Evolutionary conservation across 1,140 invertebrate species (phyloP).

Genomic region (Drosophila miranda): DNA sequence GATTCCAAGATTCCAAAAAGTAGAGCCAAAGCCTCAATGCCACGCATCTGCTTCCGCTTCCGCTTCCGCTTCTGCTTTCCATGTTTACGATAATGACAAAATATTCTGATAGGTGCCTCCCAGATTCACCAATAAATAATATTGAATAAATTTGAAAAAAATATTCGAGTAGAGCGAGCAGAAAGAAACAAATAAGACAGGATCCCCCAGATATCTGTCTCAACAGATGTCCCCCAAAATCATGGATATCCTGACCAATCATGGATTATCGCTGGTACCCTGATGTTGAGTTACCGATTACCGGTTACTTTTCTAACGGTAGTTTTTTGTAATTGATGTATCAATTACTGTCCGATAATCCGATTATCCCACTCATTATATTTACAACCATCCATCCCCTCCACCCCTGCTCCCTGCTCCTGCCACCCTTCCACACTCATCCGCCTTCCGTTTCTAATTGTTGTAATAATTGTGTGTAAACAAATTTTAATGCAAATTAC

Average conservation of each 20-base stretch:
- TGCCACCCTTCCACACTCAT: background rate
- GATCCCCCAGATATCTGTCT: no score
- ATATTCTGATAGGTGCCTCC: no score
- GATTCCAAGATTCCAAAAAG: no score
- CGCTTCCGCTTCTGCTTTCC: background rate
- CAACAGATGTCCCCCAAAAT: background rate
- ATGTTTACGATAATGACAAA: no score
- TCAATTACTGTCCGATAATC: background rate
- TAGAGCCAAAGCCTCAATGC: background rate
- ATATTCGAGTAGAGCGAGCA: background rate
- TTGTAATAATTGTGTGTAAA: constrained; percentile 38
- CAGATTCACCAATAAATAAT: no score
- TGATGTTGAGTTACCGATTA: no score
- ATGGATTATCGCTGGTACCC: no score
- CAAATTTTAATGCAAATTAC: constrained; percentile 29
- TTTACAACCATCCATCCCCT: background rate
- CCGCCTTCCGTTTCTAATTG: constrained; percentile 12
- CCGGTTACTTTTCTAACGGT: background rate
- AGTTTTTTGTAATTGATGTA: background rate
- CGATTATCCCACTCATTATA: no score
- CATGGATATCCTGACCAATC: background rate
- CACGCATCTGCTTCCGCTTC: background rate
- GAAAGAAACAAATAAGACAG: background rate
- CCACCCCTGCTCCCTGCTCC: background rate
- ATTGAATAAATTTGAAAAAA: background rate